Base-by-base conservation (phyloP, 2,113 vertebrate genomes). In the Romanogobio albipinnatus region DNA sequence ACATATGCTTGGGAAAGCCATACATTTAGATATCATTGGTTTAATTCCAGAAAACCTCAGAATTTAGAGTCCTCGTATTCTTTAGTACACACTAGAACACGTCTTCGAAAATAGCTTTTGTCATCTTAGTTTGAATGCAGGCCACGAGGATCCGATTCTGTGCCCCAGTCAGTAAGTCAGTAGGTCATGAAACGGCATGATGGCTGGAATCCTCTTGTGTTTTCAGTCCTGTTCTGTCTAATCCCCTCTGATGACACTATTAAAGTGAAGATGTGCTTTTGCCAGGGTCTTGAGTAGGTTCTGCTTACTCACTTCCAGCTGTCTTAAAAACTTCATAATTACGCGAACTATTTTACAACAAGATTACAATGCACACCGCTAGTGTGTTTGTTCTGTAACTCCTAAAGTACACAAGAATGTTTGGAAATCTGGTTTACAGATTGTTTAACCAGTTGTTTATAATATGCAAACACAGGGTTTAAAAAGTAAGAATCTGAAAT, bases 181-280 rank as follows among this genome's bases (percentile, higher is more conserved):
- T 85, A 64, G 84, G 85, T 86, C 85, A 56, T 43, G 82, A 76
- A 68, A 66, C 68, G 3, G 84, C 83, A 80, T 88, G 86, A 92
- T 89, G 74, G 45, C 78, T 14, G 61, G 87, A 87, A 83, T 87
- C 33, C 86, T 64, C 86, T 70, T 87, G 84, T 83, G 88, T 86
- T 89, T 86, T 91, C 84, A 83, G 83, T 64, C 82, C 83, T 39
- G 74, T 86, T 82, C 24, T 3, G 53, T 86, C 88, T 92, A 88
- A 92, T 92, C 91, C 81, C 29, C 77, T 88, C 62, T 90, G 88
- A 90, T 87, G 84, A 90, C 81, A 89, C 82, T 74, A 64, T 92
- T 91, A 89, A 89, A 88, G 89, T 80, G 74, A 85, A 83, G 76
- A 80, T 49, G 83, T 84, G 45, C 70, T 86, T 39, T 61, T 83